Base-by-base conservation (phyloP, 2,797 vertebrate species). In the Enteromius trimaculatus region DNA sequence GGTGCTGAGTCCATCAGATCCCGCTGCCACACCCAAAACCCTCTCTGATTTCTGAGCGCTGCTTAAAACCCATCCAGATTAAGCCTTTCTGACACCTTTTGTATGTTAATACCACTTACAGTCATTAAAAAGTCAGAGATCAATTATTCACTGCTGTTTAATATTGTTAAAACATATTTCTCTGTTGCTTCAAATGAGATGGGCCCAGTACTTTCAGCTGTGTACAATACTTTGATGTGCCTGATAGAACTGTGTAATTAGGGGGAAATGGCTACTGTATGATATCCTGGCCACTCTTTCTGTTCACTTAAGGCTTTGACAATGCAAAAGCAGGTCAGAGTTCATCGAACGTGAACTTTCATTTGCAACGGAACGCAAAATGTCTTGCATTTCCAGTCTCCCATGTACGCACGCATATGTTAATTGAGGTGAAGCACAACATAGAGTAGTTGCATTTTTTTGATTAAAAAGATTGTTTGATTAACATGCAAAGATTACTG, bases 1-100 rank as follows among this genome's bases (percentile, higher is more conserved):
- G 82, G 82, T 87, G 86, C 86, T 87, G 86, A 87, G 87, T 86
- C 81, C 70, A 87, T 88, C 82, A 87, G 82, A 87, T 85, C 75
- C 79, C 44, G 5, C 84, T 79, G 82, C 88, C 88, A 87, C 88
- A 79, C 86, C 88, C 88, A 49, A 87, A 84, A 86, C 69, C 65
- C 51, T 84, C 88, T 88, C 86, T 58, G 79, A 87, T 88, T 88
- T 86, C 88, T 47, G 10, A 19, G 42, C 60, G 80, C 76, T 60
- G 76, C 69, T 77, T 23, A 84, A 87, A 55, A 51, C 17, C 58
- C 72, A 75, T 74, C 71, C 66, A 31, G 31, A 77, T 42, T 39
- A 78, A 85, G 78, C 71, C 44, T 49, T 83, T 78, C 55, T 62
- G 47, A 81, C 81, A 87, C 77, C 65, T 78, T 82, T 71, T 66